Percentiles rank a stretch among this genome's conserved stretches.
phyloP scores from a whole-genome alignment of 2,797 vertebrate genomes.

The Arctocebus calabarensis region DNA sequence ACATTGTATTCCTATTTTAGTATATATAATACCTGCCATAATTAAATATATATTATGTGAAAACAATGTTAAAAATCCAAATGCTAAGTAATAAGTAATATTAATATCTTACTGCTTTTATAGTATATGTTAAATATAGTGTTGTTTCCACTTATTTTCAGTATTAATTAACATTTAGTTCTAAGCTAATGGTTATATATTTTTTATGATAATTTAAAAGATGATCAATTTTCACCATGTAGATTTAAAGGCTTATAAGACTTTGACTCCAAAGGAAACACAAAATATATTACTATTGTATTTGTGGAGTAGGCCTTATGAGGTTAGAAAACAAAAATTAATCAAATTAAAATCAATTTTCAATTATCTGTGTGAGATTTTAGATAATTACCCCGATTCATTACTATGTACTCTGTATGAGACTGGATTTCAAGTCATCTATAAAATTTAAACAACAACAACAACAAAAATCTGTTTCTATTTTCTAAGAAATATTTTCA shows the following conservation, averaged over 20 bases:
- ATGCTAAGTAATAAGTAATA: neutral
- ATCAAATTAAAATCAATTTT: slow-evolving; percentile 65
- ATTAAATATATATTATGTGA: neutral
- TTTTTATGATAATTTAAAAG: neutral
- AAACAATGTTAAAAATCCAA: neutral
- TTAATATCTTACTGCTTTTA: neutral
- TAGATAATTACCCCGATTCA: neutral
- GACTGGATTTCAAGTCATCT: neutral
- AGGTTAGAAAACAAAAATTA: slow-evolving; percentile 29
- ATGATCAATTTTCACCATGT: neutral
- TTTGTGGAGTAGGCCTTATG: neutral
- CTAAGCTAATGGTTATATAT: neutral
- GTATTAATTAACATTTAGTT: slow-evolving; percentile 11
- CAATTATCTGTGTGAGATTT: slow-evolving; percentile 36
- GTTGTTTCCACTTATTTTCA: neutral
- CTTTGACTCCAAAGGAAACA: neutral
- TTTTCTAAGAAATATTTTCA: neutral
- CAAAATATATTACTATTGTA: neutral
- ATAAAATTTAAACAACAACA: neutral
- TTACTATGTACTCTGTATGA: neutral
- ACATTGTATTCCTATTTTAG: neutral
- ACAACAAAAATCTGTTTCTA: neutral
- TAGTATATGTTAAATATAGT: neutral
- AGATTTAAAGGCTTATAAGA: neutral
- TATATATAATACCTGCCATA: neutral